Evolutionary conservation across 1,140 invertebrate species (phyloP).

Genomic region (Micrasema minimum): DNA sequence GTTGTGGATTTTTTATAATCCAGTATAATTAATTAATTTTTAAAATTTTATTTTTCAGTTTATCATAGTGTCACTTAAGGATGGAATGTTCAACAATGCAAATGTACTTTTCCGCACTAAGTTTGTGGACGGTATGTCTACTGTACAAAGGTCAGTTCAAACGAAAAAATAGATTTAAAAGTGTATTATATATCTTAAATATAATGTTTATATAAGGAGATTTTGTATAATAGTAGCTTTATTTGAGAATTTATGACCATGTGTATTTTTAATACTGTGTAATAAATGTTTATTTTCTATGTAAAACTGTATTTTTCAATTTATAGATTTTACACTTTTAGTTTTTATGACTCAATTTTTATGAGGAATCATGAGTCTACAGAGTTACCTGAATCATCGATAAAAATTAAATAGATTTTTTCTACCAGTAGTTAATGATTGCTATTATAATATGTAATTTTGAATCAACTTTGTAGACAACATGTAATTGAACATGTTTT

Average conservation of each 20-base stretch:
- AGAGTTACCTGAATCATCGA: too few relatives aligned
- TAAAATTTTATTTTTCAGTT: slow-evolving; percentile 76
- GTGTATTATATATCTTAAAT: slow-evolving; percentile 7
- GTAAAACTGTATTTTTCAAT: slow-evolving; percentile 1
- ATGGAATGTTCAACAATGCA: slow-evolving; percentile 99
- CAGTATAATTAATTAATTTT: not conserved
- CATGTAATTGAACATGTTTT: too few relatives aligned
- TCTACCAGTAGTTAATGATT: too few relatives aligned
- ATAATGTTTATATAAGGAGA: slow-evolving; percentile 5
- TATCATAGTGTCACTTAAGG: slow-evolving; percentile 98
- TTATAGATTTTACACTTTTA: too few relatives aligned
- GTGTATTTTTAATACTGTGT: not conserved
- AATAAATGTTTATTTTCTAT: slow-evolving; percentile 24
- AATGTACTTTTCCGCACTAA: slow-evolving; percentile 97
- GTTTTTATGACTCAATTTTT: too few relatives aligned
- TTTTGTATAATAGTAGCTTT: slow-evolving; percentile 12
- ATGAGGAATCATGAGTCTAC: too few relatives aligned
- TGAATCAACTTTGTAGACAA: too few relatives aligned
- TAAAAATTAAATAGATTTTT: too few relatives aligned
- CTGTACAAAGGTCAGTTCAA: slow-evolving; percentile 76
- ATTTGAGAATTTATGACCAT: slow-evolving; percentile 22
- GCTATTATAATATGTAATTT: too few relatives aligned
- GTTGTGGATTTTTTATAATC: too few relatives aligned
- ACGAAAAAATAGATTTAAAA: slow-evolving; percentile 31
- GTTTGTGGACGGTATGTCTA: slow-evolving; percentile 96